phyloP scores from a whole-genome alignment of 1,140 invertebrate species.

The Zaprionus capensis region DNA sequence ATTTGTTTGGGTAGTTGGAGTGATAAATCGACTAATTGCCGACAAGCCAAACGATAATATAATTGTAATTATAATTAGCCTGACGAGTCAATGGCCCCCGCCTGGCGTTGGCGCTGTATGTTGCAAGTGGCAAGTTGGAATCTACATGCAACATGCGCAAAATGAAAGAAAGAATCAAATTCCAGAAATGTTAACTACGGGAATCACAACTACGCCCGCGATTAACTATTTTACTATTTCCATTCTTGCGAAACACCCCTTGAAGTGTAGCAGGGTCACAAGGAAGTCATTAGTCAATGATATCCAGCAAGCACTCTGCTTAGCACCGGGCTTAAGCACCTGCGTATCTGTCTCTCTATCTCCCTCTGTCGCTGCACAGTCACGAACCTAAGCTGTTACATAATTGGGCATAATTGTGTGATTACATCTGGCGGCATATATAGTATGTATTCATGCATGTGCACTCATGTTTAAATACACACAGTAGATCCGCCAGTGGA shows the following conservation, averaged over 20 bases:
- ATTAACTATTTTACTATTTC: conserved; percentile 63
- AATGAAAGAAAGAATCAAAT: conserved; percentile 12
- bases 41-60: conserved; percentile 52
- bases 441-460: conserved; percentile 2
- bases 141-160: conserved; percentile 49
- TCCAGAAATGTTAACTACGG: conserved; percentile 25
- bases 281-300: conserved; percentile 73
- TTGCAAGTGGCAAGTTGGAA: conserved; percentile 57
- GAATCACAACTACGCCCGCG: conserved; percentile 50
- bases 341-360: conserved; percentile 31
- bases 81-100: conserved; percentile 55
- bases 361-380: conserved; percentile 8
- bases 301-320: conserved; percentile 59
- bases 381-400: conserved; percentile 59
- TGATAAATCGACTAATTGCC: conserved; percentile 77
- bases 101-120: background rate
- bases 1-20: conserved; percentile 52
- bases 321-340: conserved; percentile 40
- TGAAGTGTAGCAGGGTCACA: conserved; percentile 4
- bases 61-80: conserved; percentile 60
- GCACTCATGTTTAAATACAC: background rate
- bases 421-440: conserved; percentile 60
- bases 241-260: conserved; percentile 58
- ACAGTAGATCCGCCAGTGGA: background rate
- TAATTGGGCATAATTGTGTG: conserved; percentile 79